These are phyloP conservation scores for Elanoides forficatus DNA, from an alignment of 2,113 vertebrate genomes.

Conservation along the genomic window DNA sequence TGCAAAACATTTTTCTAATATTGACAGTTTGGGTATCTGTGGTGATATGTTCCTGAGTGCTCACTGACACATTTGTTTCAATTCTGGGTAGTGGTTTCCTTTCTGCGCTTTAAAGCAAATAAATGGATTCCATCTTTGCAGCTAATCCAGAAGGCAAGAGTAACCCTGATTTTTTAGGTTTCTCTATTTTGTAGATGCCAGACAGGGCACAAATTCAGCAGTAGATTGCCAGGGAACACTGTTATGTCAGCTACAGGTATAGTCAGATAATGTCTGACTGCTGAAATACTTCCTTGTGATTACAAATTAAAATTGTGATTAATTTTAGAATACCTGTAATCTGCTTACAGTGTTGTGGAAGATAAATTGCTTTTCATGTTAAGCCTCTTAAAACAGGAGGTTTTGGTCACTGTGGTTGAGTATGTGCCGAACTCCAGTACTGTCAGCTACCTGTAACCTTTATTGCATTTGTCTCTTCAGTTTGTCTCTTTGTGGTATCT, in stretches of 20 bases:
- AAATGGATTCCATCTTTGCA: background rate
- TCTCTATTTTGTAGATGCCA: background rate
- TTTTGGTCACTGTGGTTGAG: background rate
- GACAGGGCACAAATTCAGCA: background rate
- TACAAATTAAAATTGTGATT: background rate
- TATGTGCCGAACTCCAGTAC: background rate
- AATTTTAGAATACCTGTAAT: conserved; percentile 19
- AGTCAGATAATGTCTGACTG: background rate
- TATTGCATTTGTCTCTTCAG: background rate
- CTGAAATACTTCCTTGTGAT: background rate
- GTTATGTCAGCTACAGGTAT: background rate
- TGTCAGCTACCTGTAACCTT: background rate
- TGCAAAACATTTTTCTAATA: background rate
- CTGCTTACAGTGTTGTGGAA: background rate
- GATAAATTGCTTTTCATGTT: background rate
- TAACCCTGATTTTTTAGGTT: background rate
- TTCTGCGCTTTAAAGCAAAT: background rate
- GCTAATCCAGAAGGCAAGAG: background rate
- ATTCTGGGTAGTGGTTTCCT: background rate
- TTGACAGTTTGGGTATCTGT: background rate
- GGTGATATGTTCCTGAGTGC: background rate
- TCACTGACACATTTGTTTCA: background rate
- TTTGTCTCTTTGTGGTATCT: conserved; percentile 24
- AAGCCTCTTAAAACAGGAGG: background rate
- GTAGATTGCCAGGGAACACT: background rate